A percentile compares a stretch with the other conserved stretches of the same genome.
Conservation (phyloP, 2,113 vertebrate species). For the Alaudala cheleensis region DNA sequence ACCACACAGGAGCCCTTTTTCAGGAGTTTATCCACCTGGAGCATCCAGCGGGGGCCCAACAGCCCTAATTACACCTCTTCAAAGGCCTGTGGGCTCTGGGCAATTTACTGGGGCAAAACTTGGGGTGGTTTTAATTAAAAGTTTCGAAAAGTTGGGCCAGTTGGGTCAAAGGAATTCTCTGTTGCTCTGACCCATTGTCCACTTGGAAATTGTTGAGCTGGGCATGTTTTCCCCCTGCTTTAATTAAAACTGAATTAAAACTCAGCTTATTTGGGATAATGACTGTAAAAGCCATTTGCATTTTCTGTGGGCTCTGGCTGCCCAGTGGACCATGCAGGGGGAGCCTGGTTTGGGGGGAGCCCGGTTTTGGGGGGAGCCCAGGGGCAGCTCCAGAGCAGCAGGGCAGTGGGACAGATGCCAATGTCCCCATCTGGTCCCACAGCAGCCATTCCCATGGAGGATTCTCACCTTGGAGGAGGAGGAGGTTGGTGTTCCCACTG, state of each 20-base stretch:
- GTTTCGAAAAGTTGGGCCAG: not conserved
- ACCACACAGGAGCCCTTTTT: not conserved
- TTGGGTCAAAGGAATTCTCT: constrained; percentile 21
- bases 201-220: constrained; percentile 3
- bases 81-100: constrained; percentile 25
- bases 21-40: not conserved
- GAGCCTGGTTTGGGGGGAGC: not conserved
- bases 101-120: constrained; percentile 8
- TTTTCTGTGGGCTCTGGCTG: not conserved
- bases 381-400: not conserved
- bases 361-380: not conserved
- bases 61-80: constrained; percentile 18
- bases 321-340: not conserved
- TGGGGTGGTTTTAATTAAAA: constrained; percentile 50
- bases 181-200: not conserved
- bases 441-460: not conserved
- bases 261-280: not conserved
- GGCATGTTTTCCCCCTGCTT: not conserved
- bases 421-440: not conserved
- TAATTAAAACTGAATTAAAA: constrained; percentile 30
- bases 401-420: not conserved
- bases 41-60: not conserved
- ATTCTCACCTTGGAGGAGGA: not conserved
- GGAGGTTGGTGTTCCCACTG: not conserved
- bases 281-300: not conserved